phyloP scores from a whole-genome alignment of 2,888 invertebrate genomes.

The Cetonia aurata region DNA sequence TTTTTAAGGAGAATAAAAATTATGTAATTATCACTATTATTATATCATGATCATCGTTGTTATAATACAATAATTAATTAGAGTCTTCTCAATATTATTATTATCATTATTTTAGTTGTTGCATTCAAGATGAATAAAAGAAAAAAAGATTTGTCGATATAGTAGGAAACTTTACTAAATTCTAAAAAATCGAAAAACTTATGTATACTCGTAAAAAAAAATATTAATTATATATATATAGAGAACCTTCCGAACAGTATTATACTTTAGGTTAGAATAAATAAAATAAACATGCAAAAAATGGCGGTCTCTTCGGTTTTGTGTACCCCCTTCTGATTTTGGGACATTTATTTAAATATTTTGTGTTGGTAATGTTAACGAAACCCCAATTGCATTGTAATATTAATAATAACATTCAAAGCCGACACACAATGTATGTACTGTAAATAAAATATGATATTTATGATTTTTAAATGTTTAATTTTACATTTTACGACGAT shows the following conservation, averaged over 20 bases:
- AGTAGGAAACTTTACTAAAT: slow-evolving; percentile 13
- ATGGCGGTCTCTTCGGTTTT: background rate
- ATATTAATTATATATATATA: slow-evolving; percentile 24
- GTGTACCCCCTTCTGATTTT: background rate
- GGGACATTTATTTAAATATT: background rate
- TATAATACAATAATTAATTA: slow-evolving; percentile 22
- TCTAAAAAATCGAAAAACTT: slow-evolving; percentile 26
- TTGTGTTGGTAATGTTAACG: slow-evolving; percentile 3
- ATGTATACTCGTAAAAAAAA: slow-evolving; percentile 34
- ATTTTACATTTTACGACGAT: background rate
- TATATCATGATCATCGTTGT: slow-evolving; percentile 30
- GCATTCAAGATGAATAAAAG: too few species aligned
- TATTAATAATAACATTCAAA: slow-evolving; percentile 11
- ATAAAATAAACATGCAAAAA: slow-evolving; percentile 14
- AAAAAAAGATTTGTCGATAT: slow-evolving; percentile 17
- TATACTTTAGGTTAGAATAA: slow-evolving; percentile 43
- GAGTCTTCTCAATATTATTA: slow-evolving; percentile 17
- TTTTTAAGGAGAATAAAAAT: background rate
- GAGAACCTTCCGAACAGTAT: slow-evolving; percentile 42
- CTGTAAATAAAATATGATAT: slow-evolving; percentile 20
- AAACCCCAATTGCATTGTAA: background rate
- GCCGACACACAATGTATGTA: slow-evolving; percentile 12
- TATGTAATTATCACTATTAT: slow-evolving; percentile 6
- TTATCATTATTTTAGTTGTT: too few species aligned
- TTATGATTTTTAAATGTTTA: slow-evolving; percentile 1